Evolutionary conservation across 2,113 vertebrate species (phyloP), one percentile per base, ranked within the genome.

Genomic region (Megalops atlanticus): DNA sequence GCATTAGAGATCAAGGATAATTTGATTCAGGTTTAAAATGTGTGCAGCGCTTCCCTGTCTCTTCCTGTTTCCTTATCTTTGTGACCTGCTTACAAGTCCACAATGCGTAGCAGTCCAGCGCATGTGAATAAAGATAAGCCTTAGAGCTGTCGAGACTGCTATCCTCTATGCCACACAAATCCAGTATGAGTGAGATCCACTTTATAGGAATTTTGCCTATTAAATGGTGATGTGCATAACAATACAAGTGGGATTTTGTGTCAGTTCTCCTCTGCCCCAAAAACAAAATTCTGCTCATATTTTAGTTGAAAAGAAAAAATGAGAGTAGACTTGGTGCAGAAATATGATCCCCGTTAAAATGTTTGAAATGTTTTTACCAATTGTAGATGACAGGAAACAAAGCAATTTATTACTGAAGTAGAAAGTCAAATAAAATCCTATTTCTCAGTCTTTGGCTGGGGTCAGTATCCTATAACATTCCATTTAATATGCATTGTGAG

Each of bases 11-110:
- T 64, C 58, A 5, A 64, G 58, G 70, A 40, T 35, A 73, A 73
- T 73, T 73, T 73, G 35, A 73, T 39, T 73, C 70, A 38, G 70
- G 70, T 40, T 27, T 18, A 24, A 24, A 73, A 40, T 73, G 15
- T 16, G 6, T 73, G 21, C 21, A 38, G 70, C 2, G 16, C 16
- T 39, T 73, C 27, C n/a, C 58, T 64, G 58, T 31, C 58, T 64
- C n/a, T 5, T 64, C n/a, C 58, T 64, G 58, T 31, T n/a, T 64
- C 58, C 0, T n/a, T 64, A n/a, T 64, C 11, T n/a, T 11, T 64
- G n/a, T 27, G n/a, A 64, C n/a, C 1, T n/a, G 11, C 24, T 31
- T 64, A 11, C 58, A 27, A 4, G 5, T 10, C n/a, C n/a, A 64
- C 58, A 64, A 64, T 64, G n/a, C 31, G 12, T 8, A 58, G 52